These are phyloP conservation scores for Ennomos quercinarius DNA, from an alignment of 2,888 invertebrate species.

Conservation along the genomic window DNA sequence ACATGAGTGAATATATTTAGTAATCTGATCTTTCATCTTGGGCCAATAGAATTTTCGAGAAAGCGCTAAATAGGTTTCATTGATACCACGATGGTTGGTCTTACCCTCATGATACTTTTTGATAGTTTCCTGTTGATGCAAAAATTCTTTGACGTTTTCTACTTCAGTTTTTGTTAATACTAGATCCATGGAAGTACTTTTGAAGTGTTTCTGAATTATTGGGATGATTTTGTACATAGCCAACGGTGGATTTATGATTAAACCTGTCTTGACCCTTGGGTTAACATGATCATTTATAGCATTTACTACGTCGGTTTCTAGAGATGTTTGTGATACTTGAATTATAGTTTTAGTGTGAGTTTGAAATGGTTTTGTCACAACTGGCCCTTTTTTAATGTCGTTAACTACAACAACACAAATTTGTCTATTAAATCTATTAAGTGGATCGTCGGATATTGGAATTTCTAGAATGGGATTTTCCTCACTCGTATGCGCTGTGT, in stretches of 20 bases:
- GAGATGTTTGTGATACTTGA: too few relatives aligned
- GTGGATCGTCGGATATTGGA: conserved; percentile 39
- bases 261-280: conserved; percentile 42
- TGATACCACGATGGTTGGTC: conserved; percentile 44
- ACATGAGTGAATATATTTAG: conserved; percentile 39
- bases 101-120: conserved; percentile 44
- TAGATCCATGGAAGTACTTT: conserved; percentile 39
- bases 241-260: conserved; percentile 35
- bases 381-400: conserved; percentile 34
- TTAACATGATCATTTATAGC: conserved; percentile 44
- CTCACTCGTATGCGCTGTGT: conserved; percentile 32
- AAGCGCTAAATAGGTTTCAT: conserved; percentile 39
- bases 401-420: conserved; percentile 35
- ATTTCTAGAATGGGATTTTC: conserved; percentile 42
- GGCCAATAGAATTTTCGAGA: conserved; percentile 43
- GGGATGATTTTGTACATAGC: conserved; percentile 38
- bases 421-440: conserved; percentile 40
- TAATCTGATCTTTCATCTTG: conserved; percentile 40
- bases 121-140: conserved; percentile 44
- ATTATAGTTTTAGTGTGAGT: conserved; percentile 34
- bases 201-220: conserved; percentile 39
- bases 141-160: conserved; percentile 42
- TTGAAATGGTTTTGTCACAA: conserved; percentile 41
- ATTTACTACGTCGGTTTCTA: conserved; percentile 31
- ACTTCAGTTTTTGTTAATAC: conserved; percentile 37